Evolutionary conservation across 2,888 invertebrate genomes (phyloP).

Genomic region (Pollenia labialis): DNA sequence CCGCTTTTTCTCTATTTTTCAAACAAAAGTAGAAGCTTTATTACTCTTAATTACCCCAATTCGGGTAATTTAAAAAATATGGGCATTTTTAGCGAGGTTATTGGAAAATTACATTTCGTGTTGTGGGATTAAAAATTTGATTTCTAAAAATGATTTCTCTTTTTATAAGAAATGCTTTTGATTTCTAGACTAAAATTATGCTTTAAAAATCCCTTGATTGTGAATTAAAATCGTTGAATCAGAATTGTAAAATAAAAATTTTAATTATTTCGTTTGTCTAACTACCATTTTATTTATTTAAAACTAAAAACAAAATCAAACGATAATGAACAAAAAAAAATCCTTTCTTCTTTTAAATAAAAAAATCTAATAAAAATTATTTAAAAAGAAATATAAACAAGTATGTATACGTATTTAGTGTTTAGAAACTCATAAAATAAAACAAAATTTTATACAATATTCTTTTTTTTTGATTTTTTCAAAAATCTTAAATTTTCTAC

Average conservation of each 20-base stretch:
- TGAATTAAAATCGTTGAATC: too few relatives aligned
- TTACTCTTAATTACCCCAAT: too few relatives aligned
- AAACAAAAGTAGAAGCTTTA: too few relatives aligned
- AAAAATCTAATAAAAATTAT: constrained; percentile 65
- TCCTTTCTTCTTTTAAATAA: constrained; percentile 72
- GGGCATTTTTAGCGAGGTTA: too few relatives aligned
- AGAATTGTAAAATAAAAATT: too few relatives aligned
- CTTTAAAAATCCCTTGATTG: too few relatives aligned
- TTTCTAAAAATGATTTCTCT: not conserved
- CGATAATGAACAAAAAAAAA: constrained; percentile 70
- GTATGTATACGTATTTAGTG: constrained; percentile 70
- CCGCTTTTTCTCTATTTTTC: too few relatives aligned
- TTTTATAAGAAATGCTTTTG: too few relatives aligned
- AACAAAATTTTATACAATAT: constrained; percentile 46
- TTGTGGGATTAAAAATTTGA: not conserved
- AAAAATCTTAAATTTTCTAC: not conserved
- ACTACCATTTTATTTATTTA: constrained; percentile 45
- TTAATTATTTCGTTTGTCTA: not conserved
- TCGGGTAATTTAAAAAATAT: too few relatives aligned
- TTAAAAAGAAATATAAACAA: constrained; percentile 54
- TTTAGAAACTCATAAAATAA: constrained; percentile 73
- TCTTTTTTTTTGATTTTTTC: constrained; percentile 41
- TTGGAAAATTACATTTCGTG: too few relatives aligned
- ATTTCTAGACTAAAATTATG: not conserved
- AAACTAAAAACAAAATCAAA: constrained; percentile 49